Percentiles rank a stretch among this genome's conserved stretches.
Conservation (phyloP, 2,888 invertebrate species). For the Pandemis corylana region DNA sequence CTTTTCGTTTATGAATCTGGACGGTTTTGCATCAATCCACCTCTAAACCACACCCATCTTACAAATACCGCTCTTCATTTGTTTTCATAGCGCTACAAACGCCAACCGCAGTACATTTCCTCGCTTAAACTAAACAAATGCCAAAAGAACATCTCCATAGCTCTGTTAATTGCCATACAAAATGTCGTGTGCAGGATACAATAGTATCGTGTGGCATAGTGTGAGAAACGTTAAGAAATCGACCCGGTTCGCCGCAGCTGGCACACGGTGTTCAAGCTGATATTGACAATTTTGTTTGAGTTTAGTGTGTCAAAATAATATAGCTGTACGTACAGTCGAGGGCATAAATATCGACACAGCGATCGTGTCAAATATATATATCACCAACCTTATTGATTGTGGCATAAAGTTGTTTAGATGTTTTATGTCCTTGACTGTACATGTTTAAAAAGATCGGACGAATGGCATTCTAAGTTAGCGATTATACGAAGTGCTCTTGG, state of each 20-base stretch:
- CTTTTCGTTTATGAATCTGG: too few relatives aligned
- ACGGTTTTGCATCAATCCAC: too few relatives aligned
- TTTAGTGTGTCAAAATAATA: constrained; percentile 6
- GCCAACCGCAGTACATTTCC: not conserved
- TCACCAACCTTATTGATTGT: too few relatives aligned
- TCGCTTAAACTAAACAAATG: not conserved
- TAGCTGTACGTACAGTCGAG: not conserved
- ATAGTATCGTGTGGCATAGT: constrained; percentile 44
- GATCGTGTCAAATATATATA: too few relatives aligned
- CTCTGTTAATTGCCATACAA: constrained; percentile 26
- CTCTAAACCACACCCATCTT: too few relatives aligned
- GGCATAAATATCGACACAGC: too few relatives aligned
- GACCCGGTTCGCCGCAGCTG: constrained; percentile 47
- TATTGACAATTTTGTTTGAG: not conserved
- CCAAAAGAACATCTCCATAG: not conserved
- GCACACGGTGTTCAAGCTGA: not conserved
- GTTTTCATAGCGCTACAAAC: not conserved
- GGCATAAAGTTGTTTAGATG: too few relatives aligned
- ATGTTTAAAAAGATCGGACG: not conserved
- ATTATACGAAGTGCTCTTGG: too few relatives aligned
- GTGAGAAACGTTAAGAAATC: constrained; percentile 69
- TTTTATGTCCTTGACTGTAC: not conserved
- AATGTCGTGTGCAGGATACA: constrained; percentile 44
- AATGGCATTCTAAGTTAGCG: not conserved
- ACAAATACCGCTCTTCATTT: not conserved